phyloP scores from a whole-genome alignment of 2,797 vertebrate genomes.

The Echeneis naucrates region DNA sequence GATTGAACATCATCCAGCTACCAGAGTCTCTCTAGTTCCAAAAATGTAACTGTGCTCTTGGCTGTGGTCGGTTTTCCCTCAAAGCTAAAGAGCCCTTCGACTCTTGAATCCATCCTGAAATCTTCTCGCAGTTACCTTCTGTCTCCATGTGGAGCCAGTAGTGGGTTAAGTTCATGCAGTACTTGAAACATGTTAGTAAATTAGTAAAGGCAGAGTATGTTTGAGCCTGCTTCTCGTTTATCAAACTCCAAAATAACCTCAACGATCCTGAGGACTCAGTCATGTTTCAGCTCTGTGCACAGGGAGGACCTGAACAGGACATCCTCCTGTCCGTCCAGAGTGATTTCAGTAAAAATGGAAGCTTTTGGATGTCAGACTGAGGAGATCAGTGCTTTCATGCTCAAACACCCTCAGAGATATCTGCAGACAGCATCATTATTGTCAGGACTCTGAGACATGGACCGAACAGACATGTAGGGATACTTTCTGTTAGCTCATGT shows the following conservation, averaged over 20 bases:
- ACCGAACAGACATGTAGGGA: not conserved
- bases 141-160: conserved; percentile 12
- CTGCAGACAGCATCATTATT: conserved; percentile 14
- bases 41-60: not conserved
- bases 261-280: not conserved
- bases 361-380: not conserved
- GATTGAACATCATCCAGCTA: not conserved
- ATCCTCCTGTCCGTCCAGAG: not conserved
- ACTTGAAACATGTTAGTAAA: not conserved
- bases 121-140: conserved; percentile 2
- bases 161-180: not conserved
- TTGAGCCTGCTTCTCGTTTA: not conserved
- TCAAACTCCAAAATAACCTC: not conserved
- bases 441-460: not conserved
- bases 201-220: not conserved
- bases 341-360: not conserved
- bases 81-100: not conserved
- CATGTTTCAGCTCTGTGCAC: not conserved
- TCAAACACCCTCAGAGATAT: too few relatives aligned
- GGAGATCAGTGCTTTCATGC: conserved; percentile 30
- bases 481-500: too few relatives aligned
- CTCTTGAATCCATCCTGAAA: not conserved
- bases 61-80: not conserved
- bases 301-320: not conserved
- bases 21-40: not conserved